phyloP scores from a whole-genome alignment of 2,797 vertebrate genomes.

The Crenichthys baileyi region DNA sequence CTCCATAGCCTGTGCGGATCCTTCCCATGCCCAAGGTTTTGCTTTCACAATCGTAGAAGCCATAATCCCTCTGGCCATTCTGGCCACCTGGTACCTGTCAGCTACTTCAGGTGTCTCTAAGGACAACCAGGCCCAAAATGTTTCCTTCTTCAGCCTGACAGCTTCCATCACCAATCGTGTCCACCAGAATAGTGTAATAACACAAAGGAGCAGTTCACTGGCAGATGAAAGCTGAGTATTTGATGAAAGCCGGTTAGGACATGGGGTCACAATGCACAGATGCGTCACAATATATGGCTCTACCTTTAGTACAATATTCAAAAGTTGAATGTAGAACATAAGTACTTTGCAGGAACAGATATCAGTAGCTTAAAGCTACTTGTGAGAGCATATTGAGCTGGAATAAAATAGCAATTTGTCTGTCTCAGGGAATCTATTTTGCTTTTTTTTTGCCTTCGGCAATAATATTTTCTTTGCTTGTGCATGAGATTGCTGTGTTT shows the following conservation, averaged over 20 bases:
- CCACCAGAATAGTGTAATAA: background rate
- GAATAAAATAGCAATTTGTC: conserved; percentile 63
- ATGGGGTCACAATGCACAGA: conserved; percentile 28
- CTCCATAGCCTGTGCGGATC: too few species aligned
- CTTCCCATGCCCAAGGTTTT: too few species aligned
- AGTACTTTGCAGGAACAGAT: conserved; percentile 48
- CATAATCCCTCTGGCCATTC: too few species aligned
- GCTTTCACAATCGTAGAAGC: too few species aligned
- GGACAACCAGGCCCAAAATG: too few species aligned
- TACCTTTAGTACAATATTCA: conserved; percentile 21
- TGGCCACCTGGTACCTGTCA: too few species aligned
- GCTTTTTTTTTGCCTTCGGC: conserved; percentile 46
- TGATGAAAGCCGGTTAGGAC: conserved; percentile 20
- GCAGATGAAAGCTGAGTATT: conserved; percentile 27
- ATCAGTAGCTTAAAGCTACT: conserved; percentile 61
- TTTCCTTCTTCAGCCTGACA: too few species aligned
- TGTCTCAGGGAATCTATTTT: conserved; percentile 48
- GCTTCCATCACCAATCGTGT: too few species aligned
- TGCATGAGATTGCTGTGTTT: conserved; percentile 32
- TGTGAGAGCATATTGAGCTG: conserved; percentile 46
- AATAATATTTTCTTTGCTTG: conserved; percentile 48
- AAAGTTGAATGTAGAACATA: conserved; percentile 45
- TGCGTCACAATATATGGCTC: conserved; percentile 19
- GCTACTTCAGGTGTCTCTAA: too few species aligned
- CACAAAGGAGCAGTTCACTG: conserved; percentile 30